Evolutionary conservation across 2,888 invertebrate species (phyloP), one percentile per base, ranked within the genome.

Genomic region (Syrphus vitripennis): DNA sequence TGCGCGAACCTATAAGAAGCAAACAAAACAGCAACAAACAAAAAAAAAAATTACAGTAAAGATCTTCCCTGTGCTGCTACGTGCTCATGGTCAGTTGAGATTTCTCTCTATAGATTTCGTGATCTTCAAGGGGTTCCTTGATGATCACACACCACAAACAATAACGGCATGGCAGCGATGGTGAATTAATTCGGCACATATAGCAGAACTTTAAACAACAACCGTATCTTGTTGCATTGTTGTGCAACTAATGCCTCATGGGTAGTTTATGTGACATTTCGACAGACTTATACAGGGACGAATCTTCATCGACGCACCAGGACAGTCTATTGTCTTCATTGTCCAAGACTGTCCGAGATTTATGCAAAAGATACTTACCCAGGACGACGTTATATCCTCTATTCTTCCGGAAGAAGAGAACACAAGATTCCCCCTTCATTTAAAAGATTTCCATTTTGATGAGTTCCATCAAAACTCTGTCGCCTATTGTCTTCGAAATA

Each of bases 301-400:
- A 40, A 37, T 83, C 74, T 67, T 74, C 74, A 70, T n/a, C n/a
- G n/a, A 65, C 65, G 21, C 76, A 70, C 55, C 74, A 81, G 74
- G 82, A 86, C 86, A 65, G 37, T 81, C 82, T 34, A 61, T 61
- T 63, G 81, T 80, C 29, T 19, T 16, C 21, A 74, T 82, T 86
- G 86, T 86, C 76, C 80, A 75, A 34, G 45, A 84, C 34, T 81
- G 84, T 84, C 86, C 86, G 34, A 80, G 80, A 83, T 78, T 69
- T 78, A 78, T 74, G 72, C 74, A 78, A 59, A 76, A 78, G 74
- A 69, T 78, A 83, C 63, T 40, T 42, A 19, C 9, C 1, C 45
- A 40, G 34, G 9, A 50, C 29, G 26, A 4, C 29, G 6, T 29
- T 6, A 7, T 16, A 37, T 76, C 84, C 69, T 86, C 34, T 29